Conservation (phyloP, 2,113 vertebrate species). For the Gadus chalcogrammus region DNA sequence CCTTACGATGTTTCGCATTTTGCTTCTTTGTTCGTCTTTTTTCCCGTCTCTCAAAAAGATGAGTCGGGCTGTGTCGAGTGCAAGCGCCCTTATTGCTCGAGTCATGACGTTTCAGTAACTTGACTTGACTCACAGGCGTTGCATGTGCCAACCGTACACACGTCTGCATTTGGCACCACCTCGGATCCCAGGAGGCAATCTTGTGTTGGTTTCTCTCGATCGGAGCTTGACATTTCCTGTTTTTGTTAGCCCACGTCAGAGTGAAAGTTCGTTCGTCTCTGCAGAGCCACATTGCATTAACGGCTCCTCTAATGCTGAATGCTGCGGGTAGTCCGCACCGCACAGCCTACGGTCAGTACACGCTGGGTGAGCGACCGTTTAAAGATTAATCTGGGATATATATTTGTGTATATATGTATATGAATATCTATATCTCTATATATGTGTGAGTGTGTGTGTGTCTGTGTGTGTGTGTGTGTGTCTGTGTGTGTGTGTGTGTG, state of each 20-base stretch:
- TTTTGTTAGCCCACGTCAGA: constrained; percentile 19
- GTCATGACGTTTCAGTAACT: constrained; percentile 76
- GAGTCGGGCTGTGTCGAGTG: constrained; percentile 69
- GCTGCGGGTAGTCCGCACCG: constrained; percentile 37
- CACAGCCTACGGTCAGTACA: neutral
- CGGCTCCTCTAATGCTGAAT: constrained; percentile 52
- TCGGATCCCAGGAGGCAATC: constrained; percentile 6
- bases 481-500: no score
- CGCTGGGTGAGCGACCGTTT: constrained; percentile 25
- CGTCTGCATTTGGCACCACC: neutral
- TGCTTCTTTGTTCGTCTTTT: constrained; percentile 58
- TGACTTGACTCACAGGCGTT: constrained; percentile 68
- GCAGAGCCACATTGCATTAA: constrained; percentile 48
- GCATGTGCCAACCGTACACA: constrained; percentile 52
- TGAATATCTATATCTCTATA: no score
- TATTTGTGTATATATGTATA: constrained; percentile 5
- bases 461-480: no score
- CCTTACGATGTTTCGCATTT: constrained; percentile 35
- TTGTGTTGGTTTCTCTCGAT: constrained; percentile 2
- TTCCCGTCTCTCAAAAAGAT: constrained; percentile 78
- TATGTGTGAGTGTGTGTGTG: no score
- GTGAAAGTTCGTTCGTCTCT: constrained; percentile 69
- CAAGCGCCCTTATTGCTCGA: constrained; percentile 69
- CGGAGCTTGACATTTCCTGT: constrained; percentile 19
- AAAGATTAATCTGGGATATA: neutral